These are phyloP conservation scores for Sorex fumeus DNA, from an alignment of 2,113 vertebrate species.

Conservation along the genomic window DNA sequence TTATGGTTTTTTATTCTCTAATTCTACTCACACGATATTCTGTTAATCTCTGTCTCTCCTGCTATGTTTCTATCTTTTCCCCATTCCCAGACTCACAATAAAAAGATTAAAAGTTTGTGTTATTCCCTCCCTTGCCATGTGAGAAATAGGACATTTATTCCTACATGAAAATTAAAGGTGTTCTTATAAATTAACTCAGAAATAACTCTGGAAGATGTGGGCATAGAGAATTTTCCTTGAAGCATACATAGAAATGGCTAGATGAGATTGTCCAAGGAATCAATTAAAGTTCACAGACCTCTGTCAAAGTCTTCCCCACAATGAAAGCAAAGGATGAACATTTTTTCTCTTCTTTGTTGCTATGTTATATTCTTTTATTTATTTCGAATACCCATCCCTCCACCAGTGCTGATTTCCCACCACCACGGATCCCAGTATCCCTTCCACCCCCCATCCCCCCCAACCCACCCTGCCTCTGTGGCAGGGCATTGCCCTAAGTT, in stretches of 20 bases:
- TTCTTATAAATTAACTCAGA: constrained; percentile 35
- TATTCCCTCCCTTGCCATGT: background rate
- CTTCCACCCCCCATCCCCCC: too few species aligned
- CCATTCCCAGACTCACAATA: background rate
- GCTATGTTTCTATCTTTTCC: constrained; percentile 46
- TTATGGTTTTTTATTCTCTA: background rate
- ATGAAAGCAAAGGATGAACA: background rate
- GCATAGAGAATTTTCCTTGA: constrained; percentile 9
- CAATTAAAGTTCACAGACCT: background rate
- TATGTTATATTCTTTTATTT: too few species aligned
- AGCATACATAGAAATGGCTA: background rate
- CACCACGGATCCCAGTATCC: too few species aligned
- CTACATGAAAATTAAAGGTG: constrained; percentile 27
- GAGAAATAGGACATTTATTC: constrained; percentile 24
- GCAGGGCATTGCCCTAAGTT: too few species aligned
- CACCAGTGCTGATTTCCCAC: too few species aligned
- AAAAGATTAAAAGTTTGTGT: constrained; percentile 32
- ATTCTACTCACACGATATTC: background rate
- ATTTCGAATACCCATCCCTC: too few species aligned
- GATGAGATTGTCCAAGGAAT: constrained; percentile 37
- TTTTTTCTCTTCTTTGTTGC: too few species aligned
- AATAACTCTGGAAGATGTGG: background rate
- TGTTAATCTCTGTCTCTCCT: background rate
- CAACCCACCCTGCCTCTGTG: too few species aligned
- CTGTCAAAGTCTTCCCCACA: background rate